Base-by-base conservation (phyloP, 2,888 invertebrate species). In the Luperina testacea region DNA sequence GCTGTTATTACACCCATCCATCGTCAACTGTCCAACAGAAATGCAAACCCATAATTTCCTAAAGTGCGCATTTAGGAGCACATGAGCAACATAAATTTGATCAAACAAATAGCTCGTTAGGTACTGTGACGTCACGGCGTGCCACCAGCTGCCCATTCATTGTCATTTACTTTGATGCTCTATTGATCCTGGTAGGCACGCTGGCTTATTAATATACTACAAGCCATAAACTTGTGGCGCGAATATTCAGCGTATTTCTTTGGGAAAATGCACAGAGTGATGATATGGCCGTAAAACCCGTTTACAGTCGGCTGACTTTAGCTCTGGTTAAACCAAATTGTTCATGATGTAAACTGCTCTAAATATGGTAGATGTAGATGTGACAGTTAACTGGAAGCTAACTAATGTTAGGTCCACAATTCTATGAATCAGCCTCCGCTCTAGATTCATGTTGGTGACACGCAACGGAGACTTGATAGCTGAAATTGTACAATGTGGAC, bases 131-230 rank as follows among this genome's bases (percentile, higher is more conserved):
- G 85, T 82, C 88, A 86, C 82, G 82, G 83, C 84, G 87, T 84
- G 76, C 87, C 83, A 83, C 87, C 84, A 87, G 81, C 82, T 89
- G 84, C 91, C 89, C 93, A 94, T 95, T 94, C 92, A 92, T 94
- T 94, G 95, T 94, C 94, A 94, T 95, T 94, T 94, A 92, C 93
- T 93, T 91, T 93, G 94, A 94, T 93, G 93, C 93, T 92, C 90
- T 92, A 94, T 94, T 93, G 94, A 95, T 94, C 94, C 92, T 90
- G 81, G 86, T 90, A 90, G 92, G 90, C 92, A 92, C 90, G 92
- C 82, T 72, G 84, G 88, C 88, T 86, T 92, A 91, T 91, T 90
- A 87, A 88, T 87, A 87, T 88, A 91, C 86, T 86, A 85, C 90
- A 91, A 92, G 92, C 90, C 87, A 91, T 90, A 90, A 90, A 90